Evolutionary conservation across 2,797 vertebrate genomes (phyloP).

Genomic region (Phyllotis vaccarum): DNA sequence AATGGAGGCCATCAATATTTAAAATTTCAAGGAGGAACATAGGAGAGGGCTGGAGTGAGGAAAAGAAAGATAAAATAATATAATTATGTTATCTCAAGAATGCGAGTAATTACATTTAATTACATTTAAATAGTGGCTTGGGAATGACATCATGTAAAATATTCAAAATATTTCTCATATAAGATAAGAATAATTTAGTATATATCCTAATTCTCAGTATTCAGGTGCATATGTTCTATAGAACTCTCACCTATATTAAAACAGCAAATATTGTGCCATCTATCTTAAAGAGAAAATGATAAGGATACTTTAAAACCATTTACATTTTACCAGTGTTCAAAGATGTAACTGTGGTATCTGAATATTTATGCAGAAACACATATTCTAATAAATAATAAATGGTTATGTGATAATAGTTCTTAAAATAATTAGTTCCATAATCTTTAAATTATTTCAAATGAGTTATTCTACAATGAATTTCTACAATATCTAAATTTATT

Average conservation of each 20-base stretch:
- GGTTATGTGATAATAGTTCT: not conserved
- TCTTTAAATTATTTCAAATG: not conserved
- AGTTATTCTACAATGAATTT: rapidly evolving
- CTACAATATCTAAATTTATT: not conserved
- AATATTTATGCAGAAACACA: not conserved
- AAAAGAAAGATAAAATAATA: not conserved
- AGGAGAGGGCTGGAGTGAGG: not conserved
- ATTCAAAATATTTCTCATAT: not conserved
- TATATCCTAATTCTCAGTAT: not conserved
- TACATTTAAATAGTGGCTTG: not conserved
- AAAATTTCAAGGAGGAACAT: not conserved
- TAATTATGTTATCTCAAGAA: not conserved
- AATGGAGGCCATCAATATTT: not conserved
- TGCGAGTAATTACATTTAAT: not conserved
- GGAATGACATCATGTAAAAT: not conserved
- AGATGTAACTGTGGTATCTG: not conserved
- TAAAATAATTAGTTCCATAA: not conserved
- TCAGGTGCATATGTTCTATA: not conserved
- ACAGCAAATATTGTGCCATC: not conserved
- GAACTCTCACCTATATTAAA: not conserved
- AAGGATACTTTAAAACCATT: not conserved
- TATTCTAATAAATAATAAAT: not conserved
- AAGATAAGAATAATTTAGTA: not conserved
- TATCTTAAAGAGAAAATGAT: not conserved
- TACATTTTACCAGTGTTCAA: not conserved